Evolutionary conservation across 2,888 invertebrate species (phyloP).

Genomic region (Eugnorisma glareosa): DNA sequence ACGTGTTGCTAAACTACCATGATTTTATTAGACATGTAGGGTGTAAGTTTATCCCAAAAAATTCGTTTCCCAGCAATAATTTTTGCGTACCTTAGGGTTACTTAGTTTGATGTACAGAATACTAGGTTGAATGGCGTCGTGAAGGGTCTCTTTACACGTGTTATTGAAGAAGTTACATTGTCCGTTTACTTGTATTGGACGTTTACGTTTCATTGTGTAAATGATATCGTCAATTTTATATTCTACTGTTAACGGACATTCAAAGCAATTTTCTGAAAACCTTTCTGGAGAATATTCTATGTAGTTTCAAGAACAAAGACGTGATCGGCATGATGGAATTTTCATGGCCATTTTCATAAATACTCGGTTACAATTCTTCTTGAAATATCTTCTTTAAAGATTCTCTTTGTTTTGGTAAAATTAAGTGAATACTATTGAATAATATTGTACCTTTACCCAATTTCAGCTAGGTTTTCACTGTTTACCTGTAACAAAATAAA

Average conservation of each 20-base stretch:
- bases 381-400: background rate
- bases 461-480: constrained; percentile 1
- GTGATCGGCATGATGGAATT: constrained; percentile 38
- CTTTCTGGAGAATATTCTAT: constrained; percentile 14
- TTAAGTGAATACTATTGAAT: background rate
- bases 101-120: too few species aligned
- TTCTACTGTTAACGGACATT: background rate
- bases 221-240: constrained; percentile 5
- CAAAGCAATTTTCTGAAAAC: constrained; percentile 9
- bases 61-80: too few species aligned
- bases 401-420: background rate
- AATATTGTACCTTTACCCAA: constrained; percentile 1
- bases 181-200: background rate
- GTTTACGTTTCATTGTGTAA: background rate
- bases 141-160: background rate
- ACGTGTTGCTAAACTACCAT: background rate
- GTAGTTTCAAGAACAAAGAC: constrained; percentile 23
- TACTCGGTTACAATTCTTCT: background rate
- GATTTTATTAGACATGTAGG: background rate
- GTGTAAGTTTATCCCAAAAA: too few species aligned
- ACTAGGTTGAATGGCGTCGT: too few species aligned
- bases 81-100: too few species aligned
- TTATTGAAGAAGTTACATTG: background rate
- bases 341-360: constrained; percentile 20
- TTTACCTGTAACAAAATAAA: constrained; percentile 56